These are phyloP conservation scores for Lagria hirta DNA, from an alignment of 2,888 invertebrate species.

Conservation along the genomic window DNA sequence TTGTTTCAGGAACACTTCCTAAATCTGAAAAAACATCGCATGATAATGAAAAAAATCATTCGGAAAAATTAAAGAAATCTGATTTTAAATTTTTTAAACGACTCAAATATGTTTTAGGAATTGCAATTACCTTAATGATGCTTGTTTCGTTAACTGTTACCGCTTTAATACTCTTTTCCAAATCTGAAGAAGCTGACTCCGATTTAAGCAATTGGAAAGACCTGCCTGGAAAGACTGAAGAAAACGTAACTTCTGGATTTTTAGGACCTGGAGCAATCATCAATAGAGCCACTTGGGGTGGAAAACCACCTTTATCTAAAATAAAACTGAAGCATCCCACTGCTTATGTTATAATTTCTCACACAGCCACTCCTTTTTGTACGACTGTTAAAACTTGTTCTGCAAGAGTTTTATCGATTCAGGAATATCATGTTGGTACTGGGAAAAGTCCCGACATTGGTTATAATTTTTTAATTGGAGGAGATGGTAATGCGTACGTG, in stretches of 20 bases:
- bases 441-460: slow-evolving; percentile 52
- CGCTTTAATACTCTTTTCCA: background rate
- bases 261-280: background rate
- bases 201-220: no score
- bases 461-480: slow-evolving; percentile 56
- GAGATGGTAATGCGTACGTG: slow-evolving; percentile 58
- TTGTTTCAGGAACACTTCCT: slow-evolving; percentile 18
- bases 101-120: slow-evolving; percentile 15
- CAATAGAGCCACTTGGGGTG: background rate
- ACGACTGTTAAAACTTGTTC: background rate
- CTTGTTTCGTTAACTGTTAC: slow-evolving; percentile 2
- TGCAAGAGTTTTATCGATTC: background rate
- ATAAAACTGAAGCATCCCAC: no score
- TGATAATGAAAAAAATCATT: slow-evolving; percentile 4
- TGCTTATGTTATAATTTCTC: background rate
- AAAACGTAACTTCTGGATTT: background rate
- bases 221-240: no score
- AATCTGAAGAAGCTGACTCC: background rate
- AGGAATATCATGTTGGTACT: background rate
- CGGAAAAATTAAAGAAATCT: slow-evolving; percentile 1
- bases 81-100: slow-evolving; percentile 3
- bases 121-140: slow-evolving; percentile 1
- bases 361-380: background rate
- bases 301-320: background rate
- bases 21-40: slow-evolving; percentile 19